Evolutionary conservation across 2,113 vertebrate species (phyloP).

Genomic region (Chaetodon trifascialis): DNA sequence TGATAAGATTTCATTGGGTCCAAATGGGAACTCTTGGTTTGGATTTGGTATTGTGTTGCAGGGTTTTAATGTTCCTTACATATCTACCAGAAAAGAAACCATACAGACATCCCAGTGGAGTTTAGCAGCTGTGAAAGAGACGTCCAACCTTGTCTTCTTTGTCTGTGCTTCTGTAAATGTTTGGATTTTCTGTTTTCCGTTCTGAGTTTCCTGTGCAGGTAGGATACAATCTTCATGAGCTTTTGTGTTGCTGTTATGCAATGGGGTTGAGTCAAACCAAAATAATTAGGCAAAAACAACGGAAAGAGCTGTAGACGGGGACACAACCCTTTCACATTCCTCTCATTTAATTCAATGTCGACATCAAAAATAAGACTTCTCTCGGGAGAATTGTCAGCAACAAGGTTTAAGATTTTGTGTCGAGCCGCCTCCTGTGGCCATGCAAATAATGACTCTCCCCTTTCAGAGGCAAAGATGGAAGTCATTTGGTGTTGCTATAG

Average conservation of each 20-base stretch:
- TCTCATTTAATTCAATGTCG: not conserved
- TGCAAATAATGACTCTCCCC: too few species aligned
- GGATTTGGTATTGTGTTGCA: constrained; percentile 17
- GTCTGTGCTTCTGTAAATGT: not conserved
- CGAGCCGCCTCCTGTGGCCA: too few species aligned
- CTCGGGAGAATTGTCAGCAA: too few species aligned
- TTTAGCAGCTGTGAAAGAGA: not conserved
- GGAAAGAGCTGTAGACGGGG: not conserved
- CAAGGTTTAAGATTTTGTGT: too few species aligned
- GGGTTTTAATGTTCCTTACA: not conserved
- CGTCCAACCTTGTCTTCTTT: not conserved
- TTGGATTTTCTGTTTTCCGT: too few species aligned
- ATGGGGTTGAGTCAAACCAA: not conserved
- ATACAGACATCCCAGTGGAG: not conserved
- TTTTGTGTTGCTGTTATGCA: not conserved
- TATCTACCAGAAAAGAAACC: not conserved
- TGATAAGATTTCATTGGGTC: constrained; percentile 47
- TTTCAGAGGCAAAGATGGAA: too few species aligned
- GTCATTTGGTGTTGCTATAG: too few species aligned
- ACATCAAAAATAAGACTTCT: too few species aligned
- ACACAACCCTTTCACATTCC: too few species aligned
- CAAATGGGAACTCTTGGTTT: constrained; percentile 15
- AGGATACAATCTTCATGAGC: not conserved
- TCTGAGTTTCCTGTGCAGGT: too few species aligned
- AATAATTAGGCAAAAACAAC: not conserved